Evolutionary conservation across 1,140 invertebrate species (phyloP), one percentile per base, ranked within the genome.

Genomic region (Drosophila punjabiensis): DNA sequence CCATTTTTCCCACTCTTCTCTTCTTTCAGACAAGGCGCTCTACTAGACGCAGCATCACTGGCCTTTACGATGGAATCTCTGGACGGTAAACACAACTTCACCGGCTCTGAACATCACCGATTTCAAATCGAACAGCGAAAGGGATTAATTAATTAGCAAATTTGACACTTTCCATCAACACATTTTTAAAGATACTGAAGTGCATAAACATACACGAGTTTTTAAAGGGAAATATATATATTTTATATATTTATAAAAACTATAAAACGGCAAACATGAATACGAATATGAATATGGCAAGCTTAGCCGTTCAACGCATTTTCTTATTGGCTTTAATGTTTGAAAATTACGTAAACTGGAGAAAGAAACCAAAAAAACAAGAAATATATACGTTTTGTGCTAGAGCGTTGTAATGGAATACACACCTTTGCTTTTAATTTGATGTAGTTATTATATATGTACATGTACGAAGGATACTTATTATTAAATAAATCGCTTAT

Each of bases 161-260:
- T 82, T 89, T 56, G 67, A 61, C 66, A 83, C 83, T 87, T 77
- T 88, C 81, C 83, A 87, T 80, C 52, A 71, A 67, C 63, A 88
- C 85, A 88, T 88, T 85, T 89, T 89, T 81, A 85, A 89, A 63
- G 67, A 71, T 81, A 74, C 70, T 66, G 50, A 78, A 87, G 69
- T 70, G 83, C 76, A 87, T 81, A 87, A 32, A 53, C 55, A 30
- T 8, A 39, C 80, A 78, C 83, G 79, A 85, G 82, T 85, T 89
- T 89, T 88, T 69, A 85, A 88, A 70, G 47, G 66, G 62, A 64
- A 74, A 88, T 55, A 86, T 78, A 87, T 87, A 87, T 87, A 87
- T 87, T 87, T 87, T 87, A 88, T 87, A 87, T 87, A 84, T 89
- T 88, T 89, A 88, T 84, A 88, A 88, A 89, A 84, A 89, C 69